Conservation (phyloP, 2,888 invertebrate genomes). For the Brachypalpus laphriformis region DNA sequence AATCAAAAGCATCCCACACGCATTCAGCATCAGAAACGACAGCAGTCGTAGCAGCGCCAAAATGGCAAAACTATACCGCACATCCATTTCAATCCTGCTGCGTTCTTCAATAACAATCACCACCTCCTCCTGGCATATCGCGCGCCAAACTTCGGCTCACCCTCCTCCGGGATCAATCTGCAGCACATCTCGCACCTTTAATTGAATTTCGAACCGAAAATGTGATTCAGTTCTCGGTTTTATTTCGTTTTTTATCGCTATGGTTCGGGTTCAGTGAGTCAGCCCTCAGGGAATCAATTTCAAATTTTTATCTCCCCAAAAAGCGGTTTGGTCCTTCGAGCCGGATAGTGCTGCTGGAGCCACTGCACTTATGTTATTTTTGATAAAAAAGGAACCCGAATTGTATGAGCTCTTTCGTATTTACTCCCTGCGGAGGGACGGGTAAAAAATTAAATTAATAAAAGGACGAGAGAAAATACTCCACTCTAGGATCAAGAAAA, state of each 20-base stretch:
- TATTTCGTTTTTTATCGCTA: background rate
- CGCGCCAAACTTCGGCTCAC: too few relatives aligned
- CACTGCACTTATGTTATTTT: conserved; percentile 40
- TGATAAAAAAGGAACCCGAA: conserved; percentile 22
- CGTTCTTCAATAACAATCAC: background rate
- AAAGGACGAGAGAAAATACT: conserved; percentile 1
- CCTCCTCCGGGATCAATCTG: background rate
- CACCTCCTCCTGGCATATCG: background rate
- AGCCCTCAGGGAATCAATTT: conserved; percentile 41
- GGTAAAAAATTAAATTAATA: conserved; percentile 48
- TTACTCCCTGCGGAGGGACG: background rate
- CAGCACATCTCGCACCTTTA: conserved; percentile 56
- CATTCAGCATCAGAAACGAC: conserved; percentile 49
- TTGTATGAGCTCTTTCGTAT: background rate
- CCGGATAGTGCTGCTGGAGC: background rate
- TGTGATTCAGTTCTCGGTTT: conserved; percentile 54
- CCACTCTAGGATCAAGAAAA: background rate
- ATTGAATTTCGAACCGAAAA: conserved; percentile 65
- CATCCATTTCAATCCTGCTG: conserved; percentile 45
- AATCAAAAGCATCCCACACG: conserved; percentile 67
- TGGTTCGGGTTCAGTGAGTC: background rate
- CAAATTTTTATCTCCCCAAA: conserved; percentile 43
- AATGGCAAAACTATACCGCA: conserved; percentile 36
- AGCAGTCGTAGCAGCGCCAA: conserved; percentile 8
- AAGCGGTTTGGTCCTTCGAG: background rate